Evolutionary conservation across 2,797 vertebrate genomes (phyloP).

Genomic region (Telmatherina bonti): DNA sequence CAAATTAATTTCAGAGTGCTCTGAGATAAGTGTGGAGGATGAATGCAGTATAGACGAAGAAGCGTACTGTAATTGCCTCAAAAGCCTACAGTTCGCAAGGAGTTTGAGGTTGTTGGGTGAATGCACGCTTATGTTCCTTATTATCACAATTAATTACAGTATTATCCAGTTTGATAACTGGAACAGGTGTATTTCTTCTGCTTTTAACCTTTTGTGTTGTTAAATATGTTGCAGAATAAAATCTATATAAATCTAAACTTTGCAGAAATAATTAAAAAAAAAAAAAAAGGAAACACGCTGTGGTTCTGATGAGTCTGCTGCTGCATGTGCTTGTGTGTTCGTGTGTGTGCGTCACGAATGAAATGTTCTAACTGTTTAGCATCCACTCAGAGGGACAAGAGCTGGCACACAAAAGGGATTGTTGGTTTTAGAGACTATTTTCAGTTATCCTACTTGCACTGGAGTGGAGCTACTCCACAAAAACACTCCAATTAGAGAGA

Average conservation of each 20-base stretch:
- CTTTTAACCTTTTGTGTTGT: neutral
- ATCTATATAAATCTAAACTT: slow-evolving; percentile 35
- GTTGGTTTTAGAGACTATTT: slow-evolving; percentile 94
- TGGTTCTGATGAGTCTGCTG: slow-evolving; percentile 21
- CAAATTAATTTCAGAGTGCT: slow-evolving; percentile 71
- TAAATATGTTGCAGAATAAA: neutral
- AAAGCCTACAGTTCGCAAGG: slow-evolving; percentile 41
- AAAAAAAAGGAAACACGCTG: slow-evolving; percentile 4
- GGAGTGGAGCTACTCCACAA: slow-evolving; percentile 94
- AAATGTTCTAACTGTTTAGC: slow-evolving; percentile 76
- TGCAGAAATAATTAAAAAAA: slow-evolving; percentile 19
- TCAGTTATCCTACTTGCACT: slow-evolving; percentile 90
- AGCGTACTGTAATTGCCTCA: slow-evolving; percentile 59
- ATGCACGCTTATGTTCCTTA: slow-evolving; percentile 29
- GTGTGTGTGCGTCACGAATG: slow-evolving; percentile 36
- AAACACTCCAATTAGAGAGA: slow-evolving; percentile 95
- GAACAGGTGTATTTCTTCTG: slow-evolving; percentile 20
- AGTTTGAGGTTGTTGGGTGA: slow-evolving; percentile 42
- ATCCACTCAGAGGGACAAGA: slow-evolving; percentile 79
- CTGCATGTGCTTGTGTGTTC: slow-evolving; percentile 10
- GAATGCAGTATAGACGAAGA: slow-evolving; percentile 50
- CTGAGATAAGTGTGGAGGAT: slow-evolving; percentile 70
- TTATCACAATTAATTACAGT: slow-evolving; percentile 55
- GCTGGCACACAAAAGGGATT: slow-evolving; percentile 79
- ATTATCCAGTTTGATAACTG: slow-evolving; percentile 48